A percentile compares a stretch with the other conserved stretches of the same genome.
phyloP scores from a whole-genome alignment of 2,888 invertebrate genomes.

The Pemphredon lugubris region DNA sequence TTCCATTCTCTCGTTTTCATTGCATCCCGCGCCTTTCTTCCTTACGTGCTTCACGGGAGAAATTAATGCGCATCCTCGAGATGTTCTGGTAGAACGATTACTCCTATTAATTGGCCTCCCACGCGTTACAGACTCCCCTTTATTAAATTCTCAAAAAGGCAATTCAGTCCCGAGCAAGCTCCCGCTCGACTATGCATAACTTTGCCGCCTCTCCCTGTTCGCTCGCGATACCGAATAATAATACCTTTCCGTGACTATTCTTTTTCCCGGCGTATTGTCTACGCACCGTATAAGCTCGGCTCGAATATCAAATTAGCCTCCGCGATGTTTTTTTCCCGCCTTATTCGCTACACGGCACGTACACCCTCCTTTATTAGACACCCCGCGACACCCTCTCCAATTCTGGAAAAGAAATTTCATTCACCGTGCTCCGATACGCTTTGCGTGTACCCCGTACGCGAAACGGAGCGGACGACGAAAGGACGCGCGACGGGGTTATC shows the following conservation, averaged over 20 bases:
- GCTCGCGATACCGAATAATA: constrained; percentile 32
- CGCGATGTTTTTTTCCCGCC: constrained; percentile 14
- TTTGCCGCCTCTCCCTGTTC: neutral
- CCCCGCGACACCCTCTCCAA: neutral
- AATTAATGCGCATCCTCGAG: neutral
- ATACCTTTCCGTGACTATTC: constrained; percentile 13
- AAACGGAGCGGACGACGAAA: constrained; percentile 24
- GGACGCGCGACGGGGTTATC: constrained; percentile 58
- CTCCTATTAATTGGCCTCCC: constrained; percentile 8
- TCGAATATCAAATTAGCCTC: constrained; percentile 28
- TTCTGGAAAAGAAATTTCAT: neutral
- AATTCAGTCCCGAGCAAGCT: constrained; percentile 17
- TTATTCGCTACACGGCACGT: constrained; percentile 5
- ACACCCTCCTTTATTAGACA: constrained; percentile 10
- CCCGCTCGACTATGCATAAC: constrained; percentile 30
- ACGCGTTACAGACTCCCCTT: neutral
- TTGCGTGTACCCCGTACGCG: constrained; percentile 1
- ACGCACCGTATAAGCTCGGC: constrained; percentile 4
- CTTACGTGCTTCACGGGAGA: too few relatives aligned
- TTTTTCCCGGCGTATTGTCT: constrained; percentile 4
- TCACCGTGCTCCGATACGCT: neutral
- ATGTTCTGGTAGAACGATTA: constrained; percentile 5
- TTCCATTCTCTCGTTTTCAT: too few relatives aligned
- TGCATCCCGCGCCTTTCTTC: too few relatives aligned
- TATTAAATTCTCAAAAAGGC: constrained; percentile 25